Base-by-base conservation (phyloP, 2,888 invertebrate species). In the Acrocyrtus sp. region DNA sequence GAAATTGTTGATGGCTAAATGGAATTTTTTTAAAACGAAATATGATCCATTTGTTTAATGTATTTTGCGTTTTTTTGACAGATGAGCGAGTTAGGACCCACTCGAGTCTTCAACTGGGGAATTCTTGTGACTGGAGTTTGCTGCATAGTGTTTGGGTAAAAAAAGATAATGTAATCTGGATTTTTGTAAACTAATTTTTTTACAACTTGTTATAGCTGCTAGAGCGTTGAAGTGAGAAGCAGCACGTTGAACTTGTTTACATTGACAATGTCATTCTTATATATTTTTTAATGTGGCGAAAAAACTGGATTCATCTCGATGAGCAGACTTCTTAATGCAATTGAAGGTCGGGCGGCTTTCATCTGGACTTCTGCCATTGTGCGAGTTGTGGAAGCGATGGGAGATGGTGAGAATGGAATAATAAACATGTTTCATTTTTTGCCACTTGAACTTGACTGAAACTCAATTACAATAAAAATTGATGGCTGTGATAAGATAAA, bases 91-190 rank as follows among this genome's bases (percentile, higher is more conserved):
- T 82, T 86, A 47, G 85, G 86, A 3, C 84, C 86, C 0, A 86
- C 85, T 77, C 82, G 83, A 39, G 82, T 86, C 74, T 84, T 86
- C 63, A 84, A 84, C 62, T 76, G 83, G 27, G 87, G 87, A 19
- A 83, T 87, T 22, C 81, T 86, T 19, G 81, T 85, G 1, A 85
- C 86, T 6, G 86, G 85, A 4, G 72, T 84, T 6, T 85, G 86
- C 17, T 85, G 85, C 12, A 85, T 87, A 45, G 79, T 85, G 4
- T 87, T 87, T 80, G 87, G 87, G 85, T 86, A 82, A 81, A 83
- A 69, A 6, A 22, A 22, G 21, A 6, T 51, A 27, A 83, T 17
- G 82, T 81, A 43, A 79, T 26, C 12, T 45, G 21, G 34, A 12
- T 8, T 34, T n/a, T 8, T 34, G 34, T 34, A 34, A n/a, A n/a